Evolutionary conservation across 2,797 vertebrate species (phyloP), one percentile per base, ranked within the genome.

Genomic region (Xerus rutilus): DNA sequence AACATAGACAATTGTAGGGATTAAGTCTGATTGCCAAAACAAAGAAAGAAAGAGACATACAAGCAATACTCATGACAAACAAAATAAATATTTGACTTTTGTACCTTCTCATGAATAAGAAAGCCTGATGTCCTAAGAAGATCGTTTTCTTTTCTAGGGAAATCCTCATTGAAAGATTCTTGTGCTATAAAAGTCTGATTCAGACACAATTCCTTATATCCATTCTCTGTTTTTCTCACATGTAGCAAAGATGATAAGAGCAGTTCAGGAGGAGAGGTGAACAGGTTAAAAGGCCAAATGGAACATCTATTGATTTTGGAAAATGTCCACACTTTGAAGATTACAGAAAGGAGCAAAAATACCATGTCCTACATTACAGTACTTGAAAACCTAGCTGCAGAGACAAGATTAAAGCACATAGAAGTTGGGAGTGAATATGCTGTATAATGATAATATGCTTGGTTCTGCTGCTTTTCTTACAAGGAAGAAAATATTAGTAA

Each of bases 301-400:
- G 52, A 92, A 72, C 90, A 93, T 92, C 70, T 45, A 78, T 84
- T 88, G 83, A 96, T 91, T 96, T 20, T 77, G 47, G 49, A 82
- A 30, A 43, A 85, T n/a, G 54, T 23, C 45, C 93, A 23, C n/a
- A n/a, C 78, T 94, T 97, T 78, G 54, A 91, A 95, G 69, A 65
- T 82, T 74, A 78, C 64, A 94, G 57, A 82, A 94, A 67, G 57
- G 84, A 52, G 77, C 4, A 69, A 57, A 93, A 78, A 47, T 79
- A 76, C 70, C 74, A 64, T 25, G 79, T 89, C 39, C 49, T 49
- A 12, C 0, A 52, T 74, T 11, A 21, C 2, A 7, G 32, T 17
- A 39, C 43, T 69, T 74, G 30, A 77, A 96, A 89, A 73, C 15
- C 65, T 64, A 67, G 52, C 43, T 32, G 54, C 49, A 30, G 59